Evolutionary conservation across 92 coral and sea anemone genomes (phyloP).

Genomic region (Pocillopora meandrina): DNA sequence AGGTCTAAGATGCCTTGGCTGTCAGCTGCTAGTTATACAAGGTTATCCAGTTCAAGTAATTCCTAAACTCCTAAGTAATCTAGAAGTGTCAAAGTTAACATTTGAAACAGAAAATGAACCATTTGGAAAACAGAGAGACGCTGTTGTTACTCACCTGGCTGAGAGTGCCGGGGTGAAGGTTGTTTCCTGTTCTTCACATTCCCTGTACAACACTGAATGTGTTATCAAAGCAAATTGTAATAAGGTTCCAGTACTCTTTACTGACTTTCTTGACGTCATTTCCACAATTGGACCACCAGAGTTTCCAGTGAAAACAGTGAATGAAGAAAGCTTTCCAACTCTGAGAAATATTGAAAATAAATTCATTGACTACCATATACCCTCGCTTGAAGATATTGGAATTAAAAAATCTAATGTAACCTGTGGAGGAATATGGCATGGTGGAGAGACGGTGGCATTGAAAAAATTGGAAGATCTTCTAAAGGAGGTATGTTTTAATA

Average conservation of each 20-base stretch:
- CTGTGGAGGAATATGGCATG: constrained; percentile 45
- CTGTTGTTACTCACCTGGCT: constrained; percentile 70
- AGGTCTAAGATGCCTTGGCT: constrained; percentile 64
- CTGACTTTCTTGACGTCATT: constrained; percentile 62
- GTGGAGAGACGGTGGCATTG: constrained; percentile 85
- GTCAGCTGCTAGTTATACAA: constrained; percentile 74
- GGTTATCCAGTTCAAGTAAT: constrained; percentile 72
- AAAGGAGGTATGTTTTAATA: constrained; percentile 55
- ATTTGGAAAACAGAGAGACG: constrained; percentile 80
- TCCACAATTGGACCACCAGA: constrained; percentile 70
- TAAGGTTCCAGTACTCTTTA: constrained; percentile 62
- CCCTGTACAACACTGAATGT: constrained; percentile 68
- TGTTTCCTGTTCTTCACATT: constrained; percentile 66
- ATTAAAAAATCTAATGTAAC: constrained; percentile 45
- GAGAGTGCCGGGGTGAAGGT: constrained; percentile 67
- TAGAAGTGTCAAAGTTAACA: constrained; percentile 77
- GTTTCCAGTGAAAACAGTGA: constrained; percentile 19
- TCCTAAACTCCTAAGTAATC: constrained; percentile 58
- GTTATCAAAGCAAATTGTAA: constrained; percentile 45
- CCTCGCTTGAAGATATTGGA: constrained; percentile 64
- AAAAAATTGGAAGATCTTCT: constrained; percentile 51
- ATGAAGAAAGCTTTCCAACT: constrained; percentile 20
- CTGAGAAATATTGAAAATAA: constrained; percentile 9
- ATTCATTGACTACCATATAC: constrained; percentile 46
- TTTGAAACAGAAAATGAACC: constrained; percentile 86